phyloP scores from a whole-genome alignment of 1,140 invertebrate species.

The Monomorium pharaonis region DNA sequence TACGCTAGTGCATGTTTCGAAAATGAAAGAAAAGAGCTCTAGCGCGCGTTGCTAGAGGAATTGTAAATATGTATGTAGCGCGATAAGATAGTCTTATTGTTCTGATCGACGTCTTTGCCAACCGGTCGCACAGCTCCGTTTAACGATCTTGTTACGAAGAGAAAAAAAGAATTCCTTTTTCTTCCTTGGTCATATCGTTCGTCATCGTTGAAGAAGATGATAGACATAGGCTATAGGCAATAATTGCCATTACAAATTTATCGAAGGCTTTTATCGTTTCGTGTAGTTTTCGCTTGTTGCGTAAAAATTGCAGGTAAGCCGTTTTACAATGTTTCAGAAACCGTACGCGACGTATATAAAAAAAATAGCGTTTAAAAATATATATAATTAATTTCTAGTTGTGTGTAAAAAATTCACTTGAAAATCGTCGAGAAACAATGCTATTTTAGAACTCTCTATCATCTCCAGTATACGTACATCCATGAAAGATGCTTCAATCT shows the following conservation, averaged over 20 bases:
- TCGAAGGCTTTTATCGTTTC: slow-evolving; percentile 49
- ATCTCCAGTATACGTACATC: slow-evolving; percentile 34
- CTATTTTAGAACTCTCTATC: slow-evolving; percentile 43
- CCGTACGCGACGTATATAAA: slow-evolving; percentile 6
- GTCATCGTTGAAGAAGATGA: slow-evolving; percentile 32
- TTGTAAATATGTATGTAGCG: slow-evolving; percentile 85
- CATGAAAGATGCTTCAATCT: slow-evolving; percentile 19
- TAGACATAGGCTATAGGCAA: slow-evolving; percentile 32
- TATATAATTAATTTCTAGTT: slow-evolving; percentile 48
- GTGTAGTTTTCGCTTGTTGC: slow-evolving; percentile 52
- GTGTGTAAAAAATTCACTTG: slow-evolving; percentile 34
- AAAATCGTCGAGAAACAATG: slow-evolving; percentile 39
- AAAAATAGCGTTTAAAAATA: slow-evolving; percentile 20
- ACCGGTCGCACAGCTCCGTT: slow-evolving; percentile 73
- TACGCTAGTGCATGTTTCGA: slow-evolving; percentile 75
- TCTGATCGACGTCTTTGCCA: slow-evolving; percentile 82
- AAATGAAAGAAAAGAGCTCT: slow-evolving; percentile 68
- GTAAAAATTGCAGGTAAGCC: slow-evolving; percentile 37
- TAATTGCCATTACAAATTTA: slow-evolving; percentile 44
- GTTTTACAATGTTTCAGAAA: slow-evolving; percentile 37
- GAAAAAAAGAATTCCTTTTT: slow-evolving; percentile 16
- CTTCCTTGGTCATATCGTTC: slow-evolving; percentile 26
- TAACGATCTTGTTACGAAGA: slow-evolving; percentile 60
- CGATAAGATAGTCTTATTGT: slow-evolving; percentile 84
- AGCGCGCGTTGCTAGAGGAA: slow-evolving; percentile 71